Percentiles rank a stretch among this genome's conserved stretches.
Conservation (phyloP, 2,888 invertebrate genomes). For the Altica lythri region DNA sequence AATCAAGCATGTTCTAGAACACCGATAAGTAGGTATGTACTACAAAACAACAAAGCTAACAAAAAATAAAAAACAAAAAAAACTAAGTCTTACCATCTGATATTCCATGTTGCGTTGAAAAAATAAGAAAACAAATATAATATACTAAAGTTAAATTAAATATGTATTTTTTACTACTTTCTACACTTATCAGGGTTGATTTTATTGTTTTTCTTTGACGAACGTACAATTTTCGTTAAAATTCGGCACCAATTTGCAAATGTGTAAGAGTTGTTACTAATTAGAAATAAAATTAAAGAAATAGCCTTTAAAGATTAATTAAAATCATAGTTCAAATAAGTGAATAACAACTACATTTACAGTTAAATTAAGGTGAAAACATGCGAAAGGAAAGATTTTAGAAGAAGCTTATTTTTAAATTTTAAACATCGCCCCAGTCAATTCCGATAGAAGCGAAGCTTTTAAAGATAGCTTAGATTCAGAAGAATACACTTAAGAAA, state of each 20-base stretch:
- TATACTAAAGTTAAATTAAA: slow-evolving; percentile 34
- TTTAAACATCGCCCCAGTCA: too few species aligned
- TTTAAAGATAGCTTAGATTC: too few species aligned
- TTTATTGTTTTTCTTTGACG: slow-evolving; percentile 5
- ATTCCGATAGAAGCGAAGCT: too few species aligned
- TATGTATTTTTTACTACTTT: neutral
- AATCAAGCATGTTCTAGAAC: slow-evolving; percentile 40
- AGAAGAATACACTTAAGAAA: too few species aligned
- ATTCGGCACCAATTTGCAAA: slow-evolving; percentile 4
- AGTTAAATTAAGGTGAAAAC: too few species aligned
- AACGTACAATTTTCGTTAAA: slow-evolving; percentile 1
- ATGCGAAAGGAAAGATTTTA: too few species aligned
- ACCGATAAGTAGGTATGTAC: neutral
- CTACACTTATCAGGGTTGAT: slow-evolving; percentile 7
- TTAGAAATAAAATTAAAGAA: too few species aligned
- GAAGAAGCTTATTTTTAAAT: too few species aligned
- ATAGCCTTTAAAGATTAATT: too few species aligned
- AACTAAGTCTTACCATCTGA: slow-evolving; percentile 60
- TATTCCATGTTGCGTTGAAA: slow-evolving; percentile 57
- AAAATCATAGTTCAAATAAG: too few species aligned
- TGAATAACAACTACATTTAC: too few species aligned
- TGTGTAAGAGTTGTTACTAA: neutral
- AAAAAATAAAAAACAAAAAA: slow-evolving; percentile 39
- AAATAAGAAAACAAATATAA: slow-evolving; percentile 44
- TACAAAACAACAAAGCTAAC: slow-evolving; percentile 15